These are phyloP conservation scores for Rhodeus uyekii DNA, from an alignment of 2,797 vertebrate genomes.

Conservation along the genomic window DNA sequence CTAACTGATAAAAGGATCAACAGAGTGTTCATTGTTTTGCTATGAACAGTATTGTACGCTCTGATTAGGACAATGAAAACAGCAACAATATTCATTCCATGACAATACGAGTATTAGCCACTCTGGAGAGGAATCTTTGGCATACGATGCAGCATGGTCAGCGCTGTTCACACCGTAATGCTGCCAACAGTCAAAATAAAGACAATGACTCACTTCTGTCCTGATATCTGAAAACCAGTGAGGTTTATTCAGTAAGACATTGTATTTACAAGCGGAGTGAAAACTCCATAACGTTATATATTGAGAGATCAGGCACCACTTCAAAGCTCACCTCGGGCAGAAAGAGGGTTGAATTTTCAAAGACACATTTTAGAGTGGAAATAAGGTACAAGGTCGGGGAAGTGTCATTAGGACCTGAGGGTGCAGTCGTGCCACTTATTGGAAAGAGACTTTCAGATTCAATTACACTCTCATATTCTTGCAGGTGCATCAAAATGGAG, in stretches of 20 bases:
- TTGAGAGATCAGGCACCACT: conserved; percentile 37
- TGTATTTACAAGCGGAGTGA: background rate
- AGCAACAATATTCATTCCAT: conserved; percentile 28
- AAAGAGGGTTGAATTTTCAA: conserved; percentile 17
- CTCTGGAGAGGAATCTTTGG: conserved; percentile 35
- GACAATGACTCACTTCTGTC: conserved; percentile 50
- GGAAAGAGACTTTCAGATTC: conserved; percentile 28
- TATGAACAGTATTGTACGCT: background rate
- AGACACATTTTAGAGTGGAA: conserved; percentile 10
- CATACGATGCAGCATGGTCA: conserved; percentile 30
- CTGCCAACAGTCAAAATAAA: conserved; percentile 41
- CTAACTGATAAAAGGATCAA: conserved; percentile 8
- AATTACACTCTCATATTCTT: conserved; percentile 27
- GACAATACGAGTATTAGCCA: conserved; percentile 33
- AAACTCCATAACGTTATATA: conserved; percentile 34
- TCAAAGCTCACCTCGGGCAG: conserved; percentile 18
- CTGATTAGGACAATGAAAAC: conserved; percentile 20
- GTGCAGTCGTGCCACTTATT: background rate
- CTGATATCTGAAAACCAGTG: conserved; percentile 38
- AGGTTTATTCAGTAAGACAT: conserved; percentile 36
- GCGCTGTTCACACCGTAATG: conserved; percentile 7
- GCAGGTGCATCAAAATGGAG: conserved; percentile 17
- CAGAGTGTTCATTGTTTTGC: conserved; percentile 10
- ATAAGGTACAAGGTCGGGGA: conserved; percentile 11
- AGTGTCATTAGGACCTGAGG: conserved; percentile 18